Evolutionary conservation across 1,140 invertebrate genomes (phyloP).

Genomic region (Ditylenchus dipsaci): DNA sequence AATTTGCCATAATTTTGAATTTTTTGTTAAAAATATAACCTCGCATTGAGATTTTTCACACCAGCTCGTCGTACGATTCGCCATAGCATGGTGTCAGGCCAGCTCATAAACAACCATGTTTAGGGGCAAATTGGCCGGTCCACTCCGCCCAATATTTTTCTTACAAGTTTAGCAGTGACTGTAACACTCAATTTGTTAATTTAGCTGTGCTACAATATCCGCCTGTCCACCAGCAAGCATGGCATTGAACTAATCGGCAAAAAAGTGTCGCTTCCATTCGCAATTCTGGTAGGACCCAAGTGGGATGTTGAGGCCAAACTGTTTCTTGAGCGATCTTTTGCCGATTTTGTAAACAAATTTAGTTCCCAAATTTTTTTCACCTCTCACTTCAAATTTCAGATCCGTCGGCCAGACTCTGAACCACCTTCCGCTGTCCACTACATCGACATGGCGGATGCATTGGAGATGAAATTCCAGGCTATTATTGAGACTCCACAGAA

Average conservation of each 20-base stretch:
- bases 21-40: too few species aligned
- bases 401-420: slow-evolving; percentile 45
- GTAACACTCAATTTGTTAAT: not conserved
- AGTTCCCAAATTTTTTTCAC: not conserved
- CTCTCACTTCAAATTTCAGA: slow-evolving; percentile 8
- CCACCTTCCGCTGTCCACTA: slow-evolving; percentile 43
- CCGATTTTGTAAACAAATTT: slow-evolving; percentile 44
- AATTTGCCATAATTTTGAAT: too few species aligned
- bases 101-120: too few species aligned
- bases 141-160: too few species aligned
- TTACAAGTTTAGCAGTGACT: not conserved
- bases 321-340: slow-evolving; percentile 56
- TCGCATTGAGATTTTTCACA: too few species aligned
- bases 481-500: slow-evolving; percentile 57
- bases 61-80: too few species aligned
- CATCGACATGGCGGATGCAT: slow-evolving; percentile 51
- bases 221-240: slow-evolving; percentile 39
- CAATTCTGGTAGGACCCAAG: slow-evolving; percentile 56
- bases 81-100: too few species aligned
- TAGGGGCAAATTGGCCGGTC: too few species aligned
- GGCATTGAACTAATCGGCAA: slow-evolving; percentile 55
- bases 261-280: slow-evolving; percentile 56
- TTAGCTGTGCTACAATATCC: slow-evolving; percentile 49
- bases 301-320: slow-evolving; percentile 57
- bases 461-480: slow-evolving; percentile 58